A percentile compares a stretch with the other conserved stretches of the same genome.
phyloP scores from a whole-genome alignment of 2,888 invertebrate species.

The Drosophila suboccidentalis region DNA sequence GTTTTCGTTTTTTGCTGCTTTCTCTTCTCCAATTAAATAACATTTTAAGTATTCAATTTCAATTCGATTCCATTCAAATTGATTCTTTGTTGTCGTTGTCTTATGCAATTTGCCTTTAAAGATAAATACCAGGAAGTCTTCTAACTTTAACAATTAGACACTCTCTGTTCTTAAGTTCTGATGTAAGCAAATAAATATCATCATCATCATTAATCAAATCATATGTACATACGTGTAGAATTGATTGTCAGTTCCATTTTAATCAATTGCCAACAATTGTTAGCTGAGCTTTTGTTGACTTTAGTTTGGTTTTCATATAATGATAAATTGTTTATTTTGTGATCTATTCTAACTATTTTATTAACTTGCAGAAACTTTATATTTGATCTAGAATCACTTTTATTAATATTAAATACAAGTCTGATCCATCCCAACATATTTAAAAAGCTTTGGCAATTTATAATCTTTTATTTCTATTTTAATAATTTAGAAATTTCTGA shows the following conservation, averaged over 20 bases:
- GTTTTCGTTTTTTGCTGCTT: slow-evolving; percentile 4
- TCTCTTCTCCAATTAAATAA: slow-evolving; percentile 1
- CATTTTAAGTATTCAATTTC: background rate
- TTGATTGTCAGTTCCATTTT: slow-evolving; percentile 26
- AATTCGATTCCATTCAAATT: background rate
- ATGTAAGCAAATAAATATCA: slow-evolving; percentile 36
- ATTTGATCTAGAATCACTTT: no score
- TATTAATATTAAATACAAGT: no score
- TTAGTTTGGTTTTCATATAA: background rate
- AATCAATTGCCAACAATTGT: slow-evolving; percentile 23
- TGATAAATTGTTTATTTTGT: background rate
- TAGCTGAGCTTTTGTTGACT: slow-evolving; percentile 1
- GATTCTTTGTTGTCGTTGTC: slow-evolving; percentile 13
- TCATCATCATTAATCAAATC: slow-evolving; percentile 52
- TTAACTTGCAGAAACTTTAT: no score
- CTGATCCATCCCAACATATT: no score
- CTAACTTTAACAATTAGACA: slow-evolving; percentile 25
- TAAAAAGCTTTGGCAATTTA: no score
- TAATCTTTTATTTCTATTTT: background rate
- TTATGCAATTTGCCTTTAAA: slow-evolving; percentile 43
- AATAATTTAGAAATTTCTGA: no score
- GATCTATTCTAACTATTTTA: background rate
- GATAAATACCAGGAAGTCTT: slow-evolving; percentile 43
- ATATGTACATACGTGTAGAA: slow-evolving; percentile 1
- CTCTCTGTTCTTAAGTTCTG: slow-evolving; percentile 15